Evolutionary conservation across 2,797 vertebrate species (phyloP).

Genomic region (Centropyge bicolor): DNA sequence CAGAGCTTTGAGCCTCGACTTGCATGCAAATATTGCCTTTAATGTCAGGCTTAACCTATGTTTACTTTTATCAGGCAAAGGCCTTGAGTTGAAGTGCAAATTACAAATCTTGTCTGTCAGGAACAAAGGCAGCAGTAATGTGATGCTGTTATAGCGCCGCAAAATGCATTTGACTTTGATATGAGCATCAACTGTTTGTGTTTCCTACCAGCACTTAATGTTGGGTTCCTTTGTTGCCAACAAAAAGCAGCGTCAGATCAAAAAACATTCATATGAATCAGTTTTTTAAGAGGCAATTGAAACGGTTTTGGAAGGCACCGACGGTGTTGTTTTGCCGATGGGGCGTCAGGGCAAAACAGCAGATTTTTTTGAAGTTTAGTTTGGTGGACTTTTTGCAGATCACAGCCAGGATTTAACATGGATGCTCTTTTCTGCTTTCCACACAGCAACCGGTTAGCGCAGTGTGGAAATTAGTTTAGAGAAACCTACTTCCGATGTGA

Average conservation of each 20-base stretch:
- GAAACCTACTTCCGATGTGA: not conserved
- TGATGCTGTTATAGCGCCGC: not conserved
- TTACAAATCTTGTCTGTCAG: not conserved
- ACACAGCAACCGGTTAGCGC: not conserved
- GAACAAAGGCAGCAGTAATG: not conserved
- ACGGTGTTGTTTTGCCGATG: not conserved
- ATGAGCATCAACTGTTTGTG: not conserved
- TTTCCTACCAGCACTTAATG: not conserved
- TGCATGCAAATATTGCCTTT: not conserved
- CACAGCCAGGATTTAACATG: not conserved
- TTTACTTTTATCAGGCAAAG: not conserved
- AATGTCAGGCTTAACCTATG: conserved; percentile 4
- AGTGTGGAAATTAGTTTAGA: conserved; percentile 3
- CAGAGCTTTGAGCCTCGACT: not conserved
- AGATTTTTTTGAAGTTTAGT: not conserved
- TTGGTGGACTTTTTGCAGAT: not conserved
- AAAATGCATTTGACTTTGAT: not conserved
- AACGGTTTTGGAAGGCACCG: not conserved
- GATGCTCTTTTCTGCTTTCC: too few species aligned
- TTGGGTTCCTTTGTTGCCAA: not conserved
- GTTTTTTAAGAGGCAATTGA: too few species aligned
- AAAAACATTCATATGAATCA: not conserved
- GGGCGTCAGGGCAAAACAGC: not conserved
- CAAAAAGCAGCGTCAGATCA: not conserved
- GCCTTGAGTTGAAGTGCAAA: not conserved